A percentile compares a stretch with the other conserved stretches of the same genome.
Evolutionary conservation across 2,797 vertebrate species (phyloP).

Genomic region (Phaenicophaeus curvirostris): DNA sequence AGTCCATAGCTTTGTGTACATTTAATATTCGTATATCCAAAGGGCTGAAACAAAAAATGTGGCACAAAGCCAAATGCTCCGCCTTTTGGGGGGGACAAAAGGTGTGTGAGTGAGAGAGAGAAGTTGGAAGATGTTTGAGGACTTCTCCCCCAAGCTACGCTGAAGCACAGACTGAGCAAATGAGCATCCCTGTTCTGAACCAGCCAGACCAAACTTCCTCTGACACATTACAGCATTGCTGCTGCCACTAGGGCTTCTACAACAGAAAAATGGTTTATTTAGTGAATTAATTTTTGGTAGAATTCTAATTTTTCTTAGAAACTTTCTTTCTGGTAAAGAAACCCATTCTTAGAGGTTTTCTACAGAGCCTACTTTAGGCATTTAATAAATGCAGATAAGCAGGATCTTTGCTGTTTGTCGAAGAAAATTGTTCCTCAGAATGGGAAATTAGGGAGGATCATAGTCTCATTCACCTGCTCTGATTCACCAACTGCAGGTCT

Average conservation of each 20-base stretch:
- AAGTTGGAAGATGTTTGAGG: background rate
- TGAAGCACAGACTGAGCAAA: background rate
- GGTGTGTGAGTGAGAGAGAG: background rate
- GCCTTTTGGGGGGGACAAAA: background rate
- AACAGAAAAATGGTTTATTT: background rate
- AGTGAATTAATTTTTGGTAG: background rate
- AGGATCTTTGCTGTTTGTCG: background rate
- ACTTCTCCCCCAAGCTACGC: background rate
- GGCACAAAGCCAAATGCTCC: background rate
- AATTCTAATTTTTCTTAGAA: background rate
- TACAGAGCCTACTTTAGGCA: background rate
- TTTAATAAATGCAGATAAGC: background rate
- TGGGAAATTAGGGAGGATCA: background rate
- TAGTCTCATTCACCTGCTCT: background rate
- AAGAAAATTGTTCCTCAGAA: background rate
- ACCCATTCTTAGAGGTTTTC: background rate
- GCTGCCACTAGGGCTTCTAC: background rate
- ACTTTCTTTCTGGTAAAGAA: background rate
- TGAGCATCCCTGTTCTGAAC: background rate
- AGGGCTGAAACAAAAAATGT: background rate
- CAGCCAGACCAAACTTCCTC: background rate
- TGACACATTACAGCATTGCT: fast-evolving
- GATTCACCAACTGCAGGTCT: background rate
- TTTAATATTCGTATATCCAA: background rate
- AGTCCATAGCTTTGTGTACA: background rate